Percentiles rank a stretch among this genome's conserved stretches.
Conservation (phyloP, 2,797 vertebrate genomes). For the Artibeus lituratus region DNA sequence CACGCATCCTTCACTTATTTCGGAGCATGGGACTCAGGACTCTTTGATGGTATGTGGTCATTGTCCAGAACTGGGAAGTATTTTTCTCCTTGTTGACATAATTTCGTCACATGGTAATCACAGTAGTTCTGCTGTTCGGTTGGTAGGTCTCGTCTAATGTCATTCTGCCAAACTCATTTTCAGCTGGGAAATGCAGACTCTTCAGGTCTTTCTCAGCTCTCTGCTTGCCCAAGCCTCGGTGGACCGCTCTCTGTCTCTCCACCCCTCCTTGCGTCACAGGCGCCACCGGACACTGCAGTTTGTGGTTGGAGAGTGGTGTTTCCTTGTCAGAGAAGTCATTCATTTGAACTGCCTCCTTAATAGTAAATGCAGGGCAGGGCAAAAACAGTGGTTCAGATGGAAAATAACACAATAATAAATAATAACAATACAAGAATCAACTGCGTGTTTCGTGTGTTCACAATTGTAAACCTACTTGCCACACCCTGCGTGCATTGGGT, state of each 20-base stretch:
- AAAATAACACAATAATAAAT: no score
- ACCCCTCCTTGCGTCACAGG: not conserved
- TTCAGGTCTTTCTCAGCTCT: not conserved
- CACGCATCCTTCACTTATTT: not conserved
- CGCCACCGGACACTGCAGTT: no score
- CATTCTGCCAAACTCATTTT: not conserved
- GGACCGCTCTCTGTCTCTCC: not conserved
- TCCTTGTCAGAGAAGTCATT: slow-evolving; percentile 19
- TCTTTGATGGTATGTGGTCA: not conserved
- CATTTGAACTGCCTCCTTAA: not conserved
- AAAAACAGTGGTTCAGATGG: not conserved
- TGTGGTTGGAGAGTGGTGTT: not conserved
- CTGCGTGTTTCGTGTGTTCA: not conserved
- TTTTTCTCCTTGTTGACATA: not conserved
- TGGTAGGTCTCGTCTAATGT: not conserved
- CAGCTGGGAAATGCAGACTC: not conserved
- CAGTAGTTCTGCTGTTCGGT: not conserved
- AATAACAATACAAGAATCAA: no score
- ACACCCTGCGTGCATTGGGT: not conserved
- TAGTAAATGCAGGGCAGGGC: not conserved
- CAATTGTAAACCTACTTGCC: not conserved
- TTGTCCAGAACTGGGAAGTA: not conserved
- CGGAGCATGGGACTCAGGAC: not conserved
- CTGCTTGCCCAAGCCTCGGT: not conserved
- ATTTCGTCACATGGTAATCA: not conserved